Conservation (phyloP, 1,140 invertebrate genomes). For the Bombus soroeensis region DNA sequence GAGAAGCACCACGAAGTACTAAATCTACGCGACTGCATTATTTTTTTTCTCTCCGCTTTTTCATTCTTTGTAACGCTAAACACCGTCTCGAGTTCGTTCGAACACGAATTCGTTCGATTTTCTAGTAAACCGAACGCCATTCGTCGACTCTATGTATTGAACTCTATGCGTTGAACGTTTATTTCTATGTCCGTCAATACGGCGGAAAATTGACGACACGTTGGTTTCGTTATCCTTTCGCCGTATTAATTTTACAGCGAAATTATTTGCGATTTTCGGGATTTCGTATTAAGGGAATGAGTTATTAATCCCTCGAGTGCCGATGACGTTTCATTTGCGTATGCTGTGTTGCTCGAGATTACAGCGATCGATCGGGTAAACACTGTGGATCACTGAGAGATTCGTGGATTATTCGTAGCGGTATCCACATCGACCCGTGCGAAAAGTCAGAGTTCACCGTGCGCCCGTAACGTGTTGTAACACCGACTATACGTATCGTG, state of each 20-base stretch:
- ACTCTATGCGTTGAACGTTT: not conserved
- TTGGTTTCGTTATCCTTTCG: not conserved
- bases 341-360: not conserved
- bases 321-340: no score
- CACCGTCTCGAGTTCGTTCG: not conserved
- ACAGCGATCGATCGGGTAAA: not conserved
- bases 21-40: slow-evolving; percentile 13
- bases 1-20: slow-evolving; percentile 15
- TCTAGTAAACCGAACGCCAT: not conserved
- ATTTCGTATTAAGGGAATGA: not conserved
- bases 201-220: not conserved
- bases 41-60: not conserved
- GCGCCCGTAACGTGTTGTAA: not conserved
- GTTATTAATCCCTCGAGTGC: not conserved
- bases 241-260: not conserved
- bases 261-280: not conserved
- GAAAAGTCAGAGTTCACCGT: not conserved
- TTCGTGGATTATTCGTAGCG: not conserved
- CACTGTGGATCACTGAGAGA: not conserved
- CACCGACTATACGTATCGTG: not conserved
- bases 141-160: not conserved
- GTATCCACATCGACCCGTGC: not conserved
- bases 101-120: not conserved
- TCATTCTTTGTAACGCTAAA: not conserved
- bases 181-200: not conserved